Evolutionary conservation across 2,113 vertebrate genomes (phyloP), one percentile per base, ranked within the genome.

Genomic region (Pterocles burchelli): DNA sequence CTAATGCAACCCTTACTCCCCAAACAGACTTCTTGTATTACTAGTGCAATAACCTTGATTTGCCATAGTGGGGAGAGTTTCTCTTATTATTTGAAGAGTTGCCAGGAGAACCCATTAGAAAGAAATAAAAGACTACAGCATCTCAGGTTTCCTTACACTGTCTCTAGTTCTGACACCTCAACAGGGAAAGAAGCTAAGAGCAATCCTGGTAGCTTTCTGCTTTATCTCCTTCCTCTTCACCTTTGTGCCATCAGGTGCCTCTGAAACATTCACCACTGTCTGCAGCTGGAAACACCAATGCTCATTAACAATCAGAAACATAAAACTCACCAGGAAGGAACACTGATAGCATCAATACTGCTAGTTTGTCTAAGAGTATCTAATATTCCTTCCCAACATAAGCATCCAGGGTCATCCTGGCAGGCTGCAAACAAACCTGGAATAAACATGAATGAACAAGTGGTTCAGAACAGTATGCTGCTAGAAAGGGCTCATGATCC

Each of bases 171-270:
- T 91, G 57, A 89, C 41, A 77, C 11, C 25, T 74, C 81, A 85
- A 66, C 48, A 65, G 61, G 49, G 55, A 96, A 87, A 93, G 55
- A 19, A 75, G 43, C 61, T 90, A 88, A 95, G 70, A 77, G 57
- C 20, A 54, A 85, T 58, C 14, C 49, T 24, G 6, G 10, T 46
- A 89, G 72, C 34, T 41, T 62, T 51, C 75, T 88, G 8, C 72
- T 87, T 94, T 80, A 88, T 74, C 84, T 67, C 85, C 49, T 81
- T 79, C 66, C 76, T 93, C 63, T 58, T 84, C 94, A 96, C 88
- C 88, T 96, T 70, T 45, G 49, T 77, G 89, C 54, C 89, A 96
- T 19, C 51, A 79, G 45, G 67, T 85, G 66, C 76, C 61, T 94
- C 73, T 76, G 82, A 90, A 97, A 95, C 52, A 79, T 74, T 77